Conservation (phyloP, 2,113 vertebrate genomes). For the Genyomyrus donnyi region DNA sequence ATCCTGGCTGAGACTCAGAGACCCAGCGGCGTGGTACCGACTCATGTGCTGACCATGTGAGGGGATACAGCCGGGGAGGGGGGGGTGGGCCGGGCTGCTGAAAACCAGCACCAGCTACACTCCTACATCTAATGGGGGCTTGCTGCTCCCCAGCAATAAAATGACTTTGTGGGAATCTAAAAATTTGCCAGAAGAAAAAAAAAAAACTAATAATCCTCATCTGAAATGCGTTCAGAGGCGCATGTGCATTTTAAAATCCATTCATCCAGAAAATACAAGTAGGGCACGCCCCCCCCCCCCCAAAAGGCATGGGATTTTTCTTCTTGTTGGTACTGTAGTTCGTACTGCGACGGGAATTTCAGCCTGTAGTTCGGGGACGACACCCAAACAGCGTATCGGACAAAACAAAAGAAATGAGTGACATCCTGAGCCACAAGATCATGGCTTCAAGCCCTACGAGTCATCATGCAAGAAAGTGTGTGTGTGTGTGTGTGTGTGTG, state of each 20-base stretch:
- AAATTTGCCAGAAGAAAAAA: neutral
- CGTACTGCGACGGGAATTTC: neutral
- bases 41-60: slow-evolving; percentile 17
- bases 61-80: neutral
- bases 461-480: neutral
- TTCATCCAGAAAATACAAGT: neutral
- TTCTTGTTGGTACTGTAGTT: neutral
- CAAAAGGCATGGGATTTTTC: neutral
- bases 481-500: neutral
- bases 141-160: neutral
- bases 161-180: neutral
- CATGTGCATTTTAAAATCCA: neutral
- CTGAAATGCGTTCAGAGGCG: neutral
- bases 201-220: neutral
- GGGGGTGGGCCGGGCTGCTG: neutral
- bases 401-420: neutral
- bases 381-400: neutral
- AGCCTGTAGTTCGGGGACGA: neutral
- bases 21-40: slow-evolving; percentile 3
- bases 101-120: neutral
- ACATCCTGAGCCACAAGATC: neutral
- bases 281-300: neutral
- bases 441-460: neutral
- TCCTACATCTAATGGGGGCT: neutral
- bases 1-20: slow-evolving; percentile 20